Percentiles rank a stretch among this genome's conserved stretches.
Evolutionary conservation across 2,113 vertebrate genomes (phyloP).

Genomic region (Corvus moneduloides): DNA sequence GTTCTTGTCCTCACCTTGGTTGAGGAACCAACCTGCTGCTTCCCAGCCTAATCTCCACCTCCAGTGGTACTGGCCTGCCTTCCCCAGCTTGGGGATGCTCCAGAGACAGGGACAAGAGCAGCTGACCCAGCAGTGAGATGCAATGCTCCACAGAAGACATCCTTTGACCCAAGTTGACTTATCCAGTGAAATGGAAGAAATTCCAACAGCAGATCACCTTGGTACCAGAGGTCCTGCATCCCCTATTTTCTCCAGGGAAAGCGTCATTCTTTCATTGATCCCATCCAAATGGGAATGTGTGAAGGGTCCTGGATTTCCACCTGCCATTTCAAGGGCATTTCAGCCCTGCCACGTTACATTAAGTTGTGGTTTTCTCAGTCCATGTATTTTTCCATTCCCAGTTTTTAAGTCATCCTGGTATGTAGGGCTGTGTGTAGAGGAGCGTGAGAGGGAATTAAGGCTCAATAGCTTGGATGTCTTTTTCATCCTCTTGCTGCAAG

Average conservation of each 20-base stretch:
- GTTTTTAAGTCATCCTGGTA: neutral
- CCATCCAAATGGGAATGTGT: neutral
- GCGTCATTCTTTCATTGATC: neutral
- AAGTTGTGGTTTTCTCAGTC: neutral
- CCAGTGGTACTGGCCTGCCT: neutral
- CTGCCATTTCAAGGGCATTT: neutral
- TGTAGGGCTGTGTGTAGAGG: neutral
- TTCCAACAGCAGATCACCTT: neutral
- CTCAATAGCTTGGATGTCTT: neutral
- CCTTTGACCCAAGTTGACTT: neutral
- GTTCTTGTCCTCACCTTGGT: neutral
- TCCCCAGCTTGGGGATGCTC: accelerated
- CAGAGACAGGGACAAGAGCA: neutral
- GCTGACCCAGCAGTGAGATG: neutral
- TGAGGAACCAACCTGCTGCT: neutral
- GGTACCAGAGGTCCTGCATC: neutral
- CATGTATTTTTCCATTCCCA: neutral
- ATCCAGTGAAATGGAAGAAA: neutral
- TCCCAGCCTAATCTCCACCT: neutral
- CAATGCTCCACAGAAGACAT: neutral
- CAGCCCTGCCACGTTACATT: neutral
- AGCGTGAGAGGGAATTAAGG: neutral
- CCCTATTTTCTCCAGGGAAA: neutral
- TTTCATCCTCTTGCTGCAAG: neutral
- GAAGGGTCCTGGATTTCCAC: neutral